A percentile compares a stretch with the other conserved stretches of the same genome.
phyloP scores from a whole-genome alignment of 2,888 invertebrate genomes.

The Spilosoma lubricipeda region DNA sequence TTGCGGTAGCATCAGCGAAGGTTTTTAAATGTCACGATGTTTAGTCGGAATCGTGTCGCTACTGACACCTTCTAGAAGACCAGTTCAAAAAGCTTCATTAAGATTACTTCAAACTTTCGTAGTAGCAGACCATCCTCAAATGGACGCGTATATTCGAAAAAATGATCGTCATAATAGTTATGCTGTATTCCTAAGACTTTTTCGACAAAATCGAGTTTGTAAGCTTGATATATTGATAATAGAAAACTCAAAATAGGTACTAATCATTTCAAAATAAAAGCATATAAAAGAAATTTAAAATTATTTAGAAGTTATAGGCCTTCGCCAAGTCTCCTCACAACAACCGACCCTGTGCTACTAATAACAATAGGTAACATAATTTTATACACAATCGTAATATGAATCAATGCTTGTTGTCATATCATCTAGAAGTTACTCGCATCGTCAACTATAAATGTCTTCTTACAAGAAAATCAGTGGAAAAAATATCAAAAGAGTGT shows the following conservation, averaged over 20 bases:
- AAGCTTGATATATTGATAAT: no score
- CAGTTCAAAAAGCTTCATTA: neutral
- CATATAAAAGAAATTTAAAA: no score
- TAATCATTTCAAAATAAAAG: no score
- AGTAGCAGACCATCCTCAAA: neutral
- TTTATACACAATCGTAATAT: neutral
- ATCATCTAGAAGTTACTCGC: neutral
- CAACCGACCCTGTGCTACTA: no score
- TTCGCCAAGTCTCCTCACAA: no score
- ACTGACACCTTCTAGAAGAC: no score
- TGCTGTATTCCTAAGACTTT: no score
- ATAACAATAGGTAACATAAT: no score
- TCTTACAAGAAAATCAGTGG: neutral
- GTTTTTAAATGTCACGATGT: conserved; percentile 36
- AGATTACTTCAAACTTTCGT: neutral
- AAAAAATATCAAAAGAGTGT: neutral
- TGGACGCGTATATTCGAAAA: neutral
- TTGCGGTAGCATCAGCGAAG: conserved; percentile 45
- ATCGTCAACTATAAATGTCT: neutral
- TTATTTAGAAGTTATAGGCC: no score
- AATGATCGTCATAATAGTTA: no score
- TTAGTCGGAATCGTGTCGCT: neutral
- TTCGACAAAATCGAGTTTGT: no score
- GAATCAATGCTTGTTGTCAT: neutral
- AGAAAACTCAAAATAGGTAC: no score